Evolutionary conservation across 2,888 invertebrate species (phyloP), one percentile per base, ranked within the genome.

Genomic region (Harpalus rufipes): DNA sequence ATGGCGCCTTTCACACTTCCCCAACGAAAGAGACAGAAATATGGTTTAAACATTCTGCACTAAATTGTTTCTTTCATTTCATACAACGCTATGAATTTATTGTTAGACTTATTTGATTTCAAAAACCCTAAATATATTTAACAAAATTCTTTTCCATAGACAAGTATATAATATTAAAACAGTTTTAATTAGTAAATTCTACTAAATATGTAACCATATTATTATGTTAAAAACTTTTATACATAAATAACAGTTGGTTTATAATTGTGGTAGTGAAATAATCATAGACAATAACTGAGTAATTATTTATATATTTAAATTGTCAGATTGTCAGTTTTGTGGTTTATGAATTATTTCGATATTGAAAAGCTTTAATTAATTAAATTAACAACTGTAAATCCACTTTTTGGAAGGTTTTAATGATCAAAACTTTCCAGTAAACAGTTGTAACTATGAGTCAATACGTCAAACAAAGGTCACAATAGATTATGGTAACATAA

Each of bases 321-420:
- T 51, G 44, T 51, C 44, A 51, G 44, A 51, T 51, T 51, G 44
- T 51, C 44, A 51, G 44, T 51, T 51, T 51, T 51, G 44, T 51
- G 44, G 44, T 51, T 51, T 51, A 51, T 51, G 44, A 51, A 51
- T 51, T 51, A 51, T 51, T 51, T 51, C 44, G 44, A 51, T 51
- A 51, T 51, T 51, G 44, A 51, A 51, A 51, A 51, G 44, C 44
- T 51, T 51, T 51, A 51, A 51, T 51, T 51, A 51, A 51, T 51
- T 51, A 51, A 51, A 51, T 51, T 51, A 51, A 51, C 44, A 51
- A 51, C 44, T 51, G 44, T 51, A 51, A 51, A 51, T 8, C 0
- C 44, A 51, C 44, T 51, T 51, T 51, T 51, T 51, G 44, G 32
- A 51, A 51, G 0, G 7, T 51, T 51, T 51, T 51, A 51, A 51